Conservation (phyloP, 2,888 invertebrate species). For the Rhimphoctona megacephalus region DNA sequence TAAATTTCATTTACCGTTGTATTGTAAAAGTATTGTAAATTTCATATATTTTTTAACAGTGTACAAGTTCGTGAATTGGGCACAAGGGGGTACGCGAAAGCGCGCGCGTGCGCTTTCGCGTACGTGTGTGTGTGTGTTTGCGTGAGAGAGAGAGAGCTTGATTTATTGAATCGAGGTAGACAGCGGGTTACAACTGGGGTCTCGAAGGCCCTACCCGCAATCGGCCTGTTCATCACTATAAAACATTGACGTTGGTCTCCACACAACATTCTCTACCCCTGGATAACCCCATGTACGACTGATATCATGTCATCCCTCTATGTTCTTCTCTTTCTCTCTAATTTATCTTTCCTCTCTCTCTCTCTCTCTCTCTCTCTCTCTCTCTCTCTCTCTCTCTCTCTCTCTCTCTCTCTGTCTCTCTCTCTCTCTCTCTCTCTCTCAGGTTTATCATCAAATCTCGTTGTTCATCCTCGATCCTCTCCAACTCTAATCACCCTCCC, state of each 20-base stretch:
- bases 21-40: too few relatives aligned
- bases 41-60: too few relatives aligned
- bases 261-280: slow-evolving; percentile 48
- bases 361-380: too few relatives aligned
- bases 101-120: neutral
- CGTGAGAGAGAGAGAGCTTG: slow-evolving; percentile 49
- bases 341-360: neutral
- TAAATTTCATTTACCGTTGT: too few relatives aligned
- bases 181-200: slow-evolving; percentile 66
- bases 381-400: slow-evolving; percentile 2
- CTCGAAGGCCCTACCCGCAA: slow-evolving; percentile 63
- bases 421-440: neutral
- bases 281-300: slow-evolving; percentile 28
- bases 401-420: neutral
- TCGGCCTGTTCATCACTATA: slow-evolving; percentile 74
- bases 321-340: slow-evolving; percentile 18
- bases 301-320: slow-evolving; percentile 30
- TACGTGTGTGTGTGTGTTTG: neutral
- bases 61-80: slow-evolving; percentile 1
- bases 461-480: slow-evolving; percentile 29
- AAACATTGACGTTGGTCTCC: slow-evolving; percentile 72
- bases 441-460: slow-evolving; percentile 33
- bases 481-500: slow-evolving; percentile 4
- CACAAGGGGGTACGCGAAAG: slow-evolving; percentile 40
- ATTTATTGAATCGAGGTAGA: slow-evolving; percentile 75